Evolutionary conservation across 1,140 invertebrate genomes (phyloP), one percentile per base, ranked within the genome.

Genomic region (Apolygus lucorum): DNA sequence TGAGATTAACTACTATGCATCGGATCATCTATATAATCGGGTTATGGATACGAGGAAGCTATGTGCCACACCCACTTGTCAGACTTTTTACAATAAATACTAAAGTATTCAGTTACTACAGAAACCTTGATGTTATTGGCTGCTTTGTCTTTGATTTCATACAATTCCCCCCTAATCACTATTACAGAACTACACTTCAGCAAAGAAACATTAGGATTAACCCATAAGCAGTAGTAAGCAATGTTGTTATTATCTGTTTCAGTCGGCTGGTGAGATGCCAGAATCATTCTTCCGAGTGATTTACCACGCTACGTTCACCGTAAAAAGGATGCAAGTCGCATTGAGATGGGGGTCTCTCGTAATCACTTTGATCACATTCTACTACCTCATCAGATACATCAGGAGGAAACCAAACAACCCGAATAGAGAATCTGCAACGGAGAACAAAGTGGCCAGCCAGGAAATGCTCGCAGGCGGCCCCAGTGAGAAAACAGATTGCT

Each of bases 251-350:
- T 34, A 1, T 49, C 0, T 68, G 11, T 73, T 71, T 24, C 69
- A 74, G 73, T 63, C 54, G 2, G 71, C 71, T 26, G 71, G 69
- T 17, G 49, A 70, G 63, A 52, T 74, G 13, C 73, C 73, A 54
- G 42, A 42, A 27, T 67, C 72, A 25, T 24, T 74, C 24, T 74
- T 71, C 66, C 67, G 67, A 27, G 26, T 70, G 2, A 72, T 74
- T 29, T 72, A 72, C 54, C 73, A 74, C 54, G 63, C 73, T 25
- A 65, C 73, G 28, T 66, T 71, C 26, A 74, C 73, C 1, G 73
- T 74, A 1, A 67, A 68, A 22, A 67, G 49, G 52, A 69, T 72
- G 28, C 69, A 74, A 63, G 22, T 59, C 2, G 17, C 22, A 1
- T 64, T 74, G 14, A 71, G 42, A 52, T 74, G 70, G 69, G 68